Evolutionary conservation across 2,888 invertebrate species (phyloP), one percentile per base, ranked within the genome.

Genomic region (Microchrysa polita): DNA sequence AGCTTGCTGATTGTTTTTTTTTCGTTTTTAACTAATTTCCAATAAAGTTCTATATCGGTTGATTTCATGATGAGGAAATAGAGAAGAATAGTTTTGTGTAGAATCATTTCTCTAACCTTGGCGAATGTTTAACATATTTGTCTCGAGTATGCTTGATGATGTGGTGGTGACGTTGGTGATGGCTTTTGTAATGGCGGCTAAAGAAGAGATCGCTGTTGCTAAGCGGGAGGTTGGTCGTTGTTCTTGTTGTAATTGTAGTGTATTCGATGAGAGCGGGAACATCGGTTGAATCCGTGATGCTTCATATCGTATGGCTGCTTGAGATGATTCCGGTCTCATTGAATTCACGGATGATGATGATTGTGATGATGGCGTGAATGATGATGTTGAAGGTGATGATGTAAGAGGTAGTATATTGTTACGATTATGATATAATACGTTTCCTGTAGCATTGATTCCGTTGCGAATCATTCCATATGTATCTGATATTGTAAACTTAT

Each of bases 71-170:
- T 48, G 48, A 42, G 7, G 7, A 9, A 12, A 48, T 48, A 18
- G 23, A 48, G 16, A 59, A 42, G 27, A 34, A 34, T 34, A 34
- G 27, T n/a, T n/a, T n/a, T n/a, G n/a, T 34, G 27, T 5, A 34
- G 27, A 34, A 34, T 34, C 27, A 34, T 59, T 72, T 44, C 78
- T 79, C 80, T 80, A 80, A 80, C 80, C 80, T 80, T 80, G 79
- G 78, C 79, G 80, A 80, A 79, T 78, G 79, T 78, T 76, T 74
- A 77, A 76, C 75, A 77, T 76, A 76, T 77, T 78, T 78, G 76
- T 78, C 78, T 78, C 77, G 76, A 73, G 44, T 73, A 73, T 72
- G 60, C 74, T 75, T 74, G 67, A 72, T 60, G 73, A 71, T 75
- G 75, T 27, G 65, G 73, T 59, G 42, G 72, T 65, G 57, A 60